phyloP scores from a whole-genome alignment of 1,140 invertebrate species.

The Drosophila chauvacae region DNA sequence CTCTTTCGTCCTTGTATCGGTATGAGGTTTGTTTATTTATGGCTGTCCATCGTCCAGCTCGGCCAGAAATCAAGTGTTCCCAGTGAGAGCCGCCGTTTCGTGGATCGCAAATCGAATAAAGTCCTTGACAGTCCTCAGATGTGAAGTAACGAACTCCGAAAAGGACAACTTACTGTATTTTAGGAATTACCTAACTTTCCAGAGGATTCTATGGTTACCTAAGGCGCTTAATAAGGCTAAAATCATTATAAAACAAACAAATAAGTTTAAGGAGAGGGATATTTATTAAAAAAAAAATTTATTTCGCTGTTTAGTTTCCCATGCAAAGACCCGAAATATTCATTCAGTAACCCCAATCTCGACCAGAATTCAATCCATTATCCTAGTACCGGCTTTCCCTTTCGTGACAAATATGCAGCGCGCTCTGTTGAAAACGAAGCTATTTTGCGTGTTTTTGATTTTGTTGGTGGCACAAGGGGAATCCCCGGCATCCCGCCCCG shows the following conservation, averaged over 20 bases:
- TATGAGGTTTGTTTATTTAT: slow-evolving; percentile 61
- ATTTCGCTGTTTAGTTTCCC: not conserved
- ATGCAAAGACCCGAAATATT: not conserved
- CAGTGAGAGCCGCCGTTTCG: not conserved
- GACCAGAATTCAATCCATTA: slow-evolving; percentile 62
- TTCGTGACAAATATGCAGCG: slow-evolving; percentile 63
- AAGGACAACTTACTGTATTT: not conserved
- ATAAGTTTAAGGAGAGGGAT: too few species aligned
- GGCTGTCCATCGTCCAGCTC: slow-evolving; percentile 22
- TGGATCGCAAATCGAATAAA: not conserved
- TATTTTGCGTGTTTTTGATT: slow-evolving; percentile 77
- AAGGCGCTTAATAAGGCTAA: not conserved
- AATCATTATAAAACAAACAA: not conserved
- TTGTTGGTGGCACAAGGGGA: slow-evolving; percentile 20
- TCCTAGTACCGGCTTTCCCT: slow-evolving; percentile 16
- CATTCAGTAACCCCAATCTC: not conserved
- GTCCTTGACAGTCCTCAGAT: not conserved
- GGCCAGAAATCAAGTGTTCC: slow-evolving; percentile 2
- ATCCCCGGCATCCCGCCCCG: not conserved
- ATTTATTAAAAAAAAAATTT: too few species aligned
- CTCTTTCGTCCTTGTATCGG: not conserved
- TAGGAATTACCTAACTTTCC: too few species aligned
- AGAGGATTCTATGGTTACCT: slow-evolving; percentile 6
- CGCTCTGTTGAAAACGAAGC: slow-evolving; percentile 43
- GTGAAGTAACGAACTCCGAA: slow-evolving; percentile 1